Evolutionary conservation across 2,888 invertebrate genomes (phyloP).

Genomic region (Chrysolina americana): DNA sequence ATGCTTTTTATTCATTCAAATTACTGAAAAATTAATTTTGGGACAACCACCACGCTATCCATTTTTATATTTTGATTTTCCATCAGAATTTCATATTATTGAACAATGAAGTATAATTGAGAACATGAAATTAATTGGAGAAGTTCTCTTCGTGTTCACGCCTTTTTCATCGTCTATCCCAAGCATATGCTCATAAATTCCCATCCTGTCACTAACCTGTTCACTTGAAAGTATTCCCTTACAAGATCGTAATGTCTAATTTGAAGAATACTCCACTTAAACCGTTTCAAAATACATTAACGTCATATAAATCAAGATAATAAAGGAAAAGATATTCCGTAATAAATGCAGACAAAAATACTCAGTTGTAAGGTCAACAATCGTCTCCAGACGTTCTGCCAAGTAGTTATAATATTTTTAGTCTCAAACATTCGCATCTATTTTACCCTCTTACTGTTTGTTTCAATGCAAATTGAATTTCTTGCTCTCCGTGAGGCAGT

Average conservation of each 20-base stretch:
- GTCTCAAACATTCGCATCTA: conserved; percentile 34
- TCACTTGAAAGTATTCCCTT: background rate
- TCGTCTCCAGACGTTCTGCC: conserved; percentile 36
- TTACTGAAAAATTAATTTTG: too few species aligned
- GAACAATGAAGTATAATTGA: too few species aligned
- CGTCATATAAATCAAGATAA: conserved; percentile 38
- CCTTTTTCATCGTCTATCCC: too few species aligned
- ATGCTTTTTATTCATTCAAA: too few species aligned
- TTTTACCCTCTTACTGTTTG: conserved; percentile 35
- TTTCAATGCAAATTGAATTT: conserved; percentile 27
- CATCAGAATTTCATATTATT: too few species aligned
- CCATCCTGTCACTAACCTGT: background rate
- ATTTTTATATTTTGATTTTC: too few species aligned
- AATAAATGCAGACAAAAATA: conserved; percentile 36
- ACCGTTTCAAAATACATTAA: conserved; percentile 33
- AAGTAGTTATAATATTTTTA: conserved; percentile 38
- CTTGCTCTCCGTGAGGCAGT: conserved; percentile 2
- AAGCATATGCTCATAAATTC: background rate
- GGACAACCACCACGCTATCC: too few species aligned
- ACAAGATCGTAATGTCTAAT: conserved; percentile 20
- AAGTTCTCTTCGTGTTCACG: too few species aligned
- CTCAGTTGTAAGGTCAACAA: conserved; percentile 35
- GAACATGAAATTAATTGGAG: too few species aligned
- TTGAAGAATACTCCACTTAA: conserved; percentile 23
- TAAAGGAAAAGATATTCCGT: conserved; percentile 32